Evolutionary conservation across 2,113 vertebrate species (phyloP).

Genomic region (Ailurus styani): DNA sequence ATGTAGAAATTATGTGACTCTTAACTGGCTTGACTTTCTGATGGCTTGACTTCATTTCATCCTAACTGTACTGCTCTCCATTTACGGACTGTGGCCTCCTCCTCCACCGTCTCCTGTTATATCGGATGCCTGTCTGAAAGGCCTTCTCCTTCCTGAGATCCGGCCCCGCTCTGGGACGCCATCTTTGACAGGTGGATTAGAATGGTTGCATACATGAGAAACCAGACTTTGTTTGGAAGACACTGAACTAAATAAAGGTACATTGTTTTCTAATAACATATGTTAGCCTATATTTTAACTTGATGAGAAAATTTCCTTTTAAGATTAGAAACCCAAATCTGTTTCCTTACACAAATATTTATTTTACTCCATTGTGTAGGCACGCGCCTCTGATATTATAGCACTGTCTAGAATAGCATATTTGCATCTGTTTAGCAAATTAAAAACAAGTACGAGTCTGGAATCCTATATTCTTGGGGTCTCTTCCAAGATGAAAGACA

Average conservation of each 20-base stretch:
- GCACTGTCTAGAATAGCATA: background rate
- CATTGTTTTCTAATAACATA: constrained; percentile 56
- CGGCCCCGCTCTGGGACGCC: accelerated
- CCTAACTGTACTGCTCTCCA: accelerated
- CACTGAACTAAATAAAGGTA: constrained; percentile 24
- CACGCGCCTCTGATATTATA: background rate
- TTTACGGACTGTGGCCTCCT: accelerated
- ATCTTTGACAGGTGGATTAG: background rate
- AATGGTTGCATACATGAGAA: background rate
- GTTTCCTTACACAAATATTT: constrained; percentile 50
- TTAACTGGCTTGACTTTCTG: too few species aligned
- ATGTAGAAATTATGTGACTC: accelerated
- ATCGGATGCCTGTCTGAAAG: background rate
- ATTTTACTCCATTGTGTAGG: constrained; percentile 22
- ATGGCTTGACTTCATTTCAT: too few species aligned
- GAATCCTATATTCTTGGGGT: background rate
- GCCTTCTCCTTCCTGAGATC: background rate
- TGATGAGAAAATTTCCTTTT: constrained; percentile 7
- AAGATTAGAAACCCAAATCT: constrained; percentile 37
- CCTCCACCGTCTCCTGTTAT: background rate
- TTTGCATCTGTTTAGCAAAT: constrained; percentile 26
- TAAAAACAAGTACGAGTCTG: background rate
- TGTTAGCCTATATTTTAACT: constrained; percentile 27
- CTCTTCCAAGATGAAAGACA: background rate
- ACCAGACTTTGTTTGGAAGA: background rate